phyloP scores from a whole-genome alignment of 2,797 vertebrate genomes.

The Onychomys torridus region DNA sequence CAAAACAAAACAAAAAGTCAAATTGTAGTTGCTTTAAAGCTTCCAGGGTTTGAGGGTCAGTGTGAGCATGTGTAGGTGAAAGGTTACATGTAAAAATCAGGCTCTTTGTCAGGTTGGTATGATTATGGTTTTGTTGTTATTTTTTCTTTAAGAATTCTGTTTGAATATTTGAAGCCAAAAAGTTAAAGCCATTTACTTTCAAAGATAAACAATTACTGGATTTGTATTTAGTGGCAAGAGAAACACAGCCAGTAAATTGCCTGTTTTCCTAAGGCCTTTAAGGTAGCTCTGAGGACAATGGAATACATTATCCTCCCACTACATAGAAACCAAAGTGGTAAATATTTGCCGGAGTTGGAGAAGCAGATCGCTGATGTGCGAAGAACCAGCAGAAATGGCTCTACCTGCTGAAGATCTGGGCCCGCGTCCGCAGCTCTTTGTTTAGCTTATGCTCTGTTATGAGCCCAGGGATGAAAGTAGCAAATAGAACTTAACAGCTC shows the following conservation, averaged over 20 bases:
- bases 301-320: not conserved
- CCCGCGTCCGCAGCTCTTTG: not conserved
- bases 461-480: slow-evolving; percentile 14
- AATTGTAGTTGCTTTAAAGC: not conserved
- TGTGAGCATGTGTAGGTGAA: fast-evolving
- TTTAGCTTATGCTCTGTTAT: not conserved
- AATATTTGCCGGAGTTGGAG: not conserved
- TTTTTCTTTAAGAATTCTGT: not conserved
- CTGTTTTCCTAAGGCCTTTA: not conserved
- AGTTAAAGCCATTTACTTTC: not conserved
- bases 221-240: slow-evolving; percentile 37
- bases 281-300: not conserved
- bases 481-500: slow-evolving; percentile 55
- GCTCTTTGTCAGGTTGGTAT: not conserved
- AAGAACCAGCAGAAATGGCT: fast-evolving
- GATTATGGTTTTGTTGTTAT: not conserved
- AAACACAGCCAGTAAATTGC: not conserved
- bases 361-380: not conserved
- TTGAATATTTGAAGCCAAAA: not conserved
- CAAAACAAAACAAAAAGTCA: not conserved
- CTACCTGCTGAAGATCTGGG: not conserved
- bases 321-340: not conserved
- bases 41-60: not conserved
- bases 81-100: not conserved
- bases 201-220: not conserved